These are phyloP conservation scores for Catharus bicknelli DNA, from an alignment of 2,113 vertebrate genomes.

Conservation along the genomic window DNA sequence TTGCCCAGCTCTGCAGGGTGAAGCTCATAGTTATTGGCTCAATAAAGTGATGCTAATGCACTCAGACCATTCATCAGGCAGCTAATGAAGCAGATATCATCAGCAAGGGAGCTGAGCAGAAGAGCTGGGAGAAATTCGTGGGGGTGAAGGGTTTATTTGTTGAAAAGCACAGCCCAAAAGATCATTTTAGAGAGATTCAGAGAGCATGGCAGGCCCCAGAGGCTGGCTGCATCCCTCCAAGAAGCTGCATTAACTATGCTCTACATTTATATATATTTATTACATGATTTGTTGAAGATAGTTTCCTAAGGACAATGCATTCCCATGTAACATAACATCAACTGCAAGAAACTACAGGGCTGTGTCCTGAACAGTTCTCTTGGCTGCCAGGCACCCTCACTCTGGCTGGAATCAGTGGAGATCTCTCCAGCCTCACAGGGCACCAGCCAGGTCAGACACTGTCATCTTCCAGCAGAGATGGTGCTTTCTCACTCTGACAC, in stretches of 20 bases:
- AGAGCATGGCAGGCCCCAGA: not conserved
- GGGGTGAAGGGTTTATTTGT: not conserved
- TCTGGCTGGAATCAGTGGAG: not conserved
- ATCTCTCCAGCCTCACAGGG: not conserved
- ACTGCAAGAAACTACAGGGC: not conserved
- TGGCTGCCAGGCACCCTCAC: not conserved
- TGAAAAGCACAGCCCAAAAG: not conserved
- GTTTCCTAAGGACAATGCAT: not conserved
- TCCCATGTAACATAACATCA: not conserved
- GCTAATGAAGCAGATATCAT: constrained; percentile 5
- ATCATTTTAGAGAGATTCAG: not conserved
- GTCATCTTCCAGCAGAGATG: not conserved
- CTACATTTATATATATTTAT: not conserved
- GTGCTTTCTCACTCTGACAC: not conserved
- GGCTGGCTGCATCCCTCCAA: not conserved
- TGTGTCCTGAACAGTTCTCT: not conserved
- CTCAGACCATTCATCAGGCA: not conserved
- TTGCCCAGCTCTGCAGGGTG: not conserved
- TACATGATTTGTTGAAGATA: not conserved
- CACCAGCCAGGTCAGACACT: not conserved
- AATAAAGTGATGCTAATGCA: not conserved
- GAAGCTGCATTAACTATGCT: not conserved
- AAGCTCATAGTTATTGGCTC: not conserved
- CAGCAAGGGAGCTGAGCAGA: not conserved
- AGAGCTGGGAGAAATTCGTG: not conserved